phyloP scores from a whole-genome alignment of 2,888 invertebrate species.

The Fragum fragum region DNA sequence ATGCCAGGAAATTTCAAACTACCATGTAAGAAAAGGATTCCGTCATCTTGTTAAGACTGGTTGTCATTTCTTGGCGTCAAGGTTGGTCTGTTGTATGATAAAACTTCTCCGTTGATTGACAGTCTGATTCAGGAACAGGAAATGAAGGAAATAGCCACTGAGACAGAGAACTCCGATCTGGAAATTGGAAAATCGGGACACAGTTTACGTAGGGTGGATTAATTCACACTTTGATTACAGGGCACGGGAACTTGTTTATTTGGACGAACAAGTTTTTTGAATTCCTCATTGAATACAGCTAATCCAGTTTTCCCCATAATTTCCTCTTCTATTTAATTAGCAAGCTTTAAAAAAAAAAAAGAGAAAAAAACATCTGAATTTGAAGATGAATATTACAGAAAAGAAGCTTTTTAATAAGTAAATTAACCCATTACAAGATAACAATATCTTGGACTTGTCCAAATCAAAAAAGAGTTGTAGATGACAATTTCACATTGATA shows the following conservation, averaged over 20 bases:
- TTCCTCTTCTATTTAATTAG: conserved; percentile 6
- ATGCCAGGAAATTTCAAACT: too few relatives aligned
- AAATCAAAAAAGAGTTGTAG: too few relatives aligned
- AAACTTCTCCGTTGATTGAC: conserved; percentile 19
- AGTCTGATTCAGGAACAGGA: conserved; percentile 16
- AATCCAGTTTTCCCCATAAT: conserved; percentile 1
- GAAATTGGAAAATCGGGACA: conserved; percentile 16
- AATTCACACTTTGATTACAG: conserved; percentile 11
- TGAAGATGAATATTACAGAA: too few relatives aligned
- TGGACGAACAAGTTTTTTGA: conserved; percentile 27
- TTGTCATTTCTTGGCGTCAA: conserved; percentile 30
- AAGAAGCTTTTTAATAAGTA: too few relatives aligned
- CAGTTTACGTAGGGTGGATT: conserved; percentile 14
- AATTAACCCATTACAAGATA: too few relatives aligned
- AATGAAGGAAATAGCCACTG: conserved; percentile 29
- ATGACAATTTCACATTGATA: too few relatives aligned
- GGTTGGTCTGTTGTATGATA: background rate
- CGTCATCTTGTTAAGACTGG: conserved; percentile 14
- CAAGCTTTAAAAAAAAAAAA: background rate
- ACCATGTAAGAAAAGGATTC: background rate
- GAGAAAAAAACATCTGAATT: too few relatives aligned
- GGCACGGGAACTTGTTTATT: conserved; percentile 8
- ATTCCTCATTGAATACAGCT: background rate
- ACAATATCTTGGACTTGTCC: too few relatives aligned
- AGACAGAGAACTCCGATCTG: conserved; percentile 1